Evolutionary conservation across 2,113 vertebrate genomes (phyloP).

Genomic region (Felis chaus): DNA sequence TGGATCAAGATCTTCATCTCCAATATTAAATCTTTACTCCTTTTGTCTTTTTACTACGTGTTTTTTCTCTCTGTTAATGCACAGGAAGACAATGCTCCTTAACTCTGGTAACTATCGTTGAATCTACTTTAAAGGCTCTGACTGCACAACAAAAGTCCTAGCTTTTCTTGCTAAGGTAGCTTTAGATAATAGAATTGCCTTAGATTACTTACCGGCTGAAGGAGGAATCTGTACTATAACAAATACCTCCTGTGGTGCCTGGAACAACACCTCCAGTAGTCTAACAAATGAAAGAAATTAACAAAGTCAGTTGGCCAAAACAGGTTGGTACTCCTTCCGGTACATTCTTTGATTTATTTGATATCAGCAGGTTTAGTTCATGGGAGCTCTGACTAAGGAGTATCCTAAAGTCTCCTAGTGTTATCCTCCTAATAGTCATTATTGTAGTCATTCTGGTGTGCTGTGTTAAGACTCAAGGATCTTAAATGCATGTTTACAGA

Average conservation of each 20-base stretch:
- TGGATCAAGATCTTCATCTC: background rate
- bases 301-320: background rate
- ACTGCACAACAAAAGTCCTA: background rate
- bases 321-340: background rate
- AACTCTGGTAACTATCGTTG: background rate
- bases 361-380: background rate
- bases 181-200: background rate
- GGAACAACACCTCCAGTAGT: background rate
- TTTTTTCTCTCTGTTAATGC: background rate
- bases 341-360: background rate
- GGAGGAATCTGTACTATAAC: background rate
- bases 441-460: background rate
- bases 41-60: background rate
- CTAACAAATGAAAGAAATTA: background rate
- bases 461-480: background rate
- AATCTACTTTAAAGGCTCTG: background rate
- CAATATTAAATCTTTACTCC: background rate
- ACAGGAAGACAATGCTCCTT: background rate
- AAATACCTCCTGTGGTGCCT: background rate
- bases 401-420: background rate
- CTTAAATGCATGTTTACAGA: background rate
- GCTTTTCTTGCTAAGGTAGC: background rate
- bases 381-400: background rate
- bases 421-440: background rate
- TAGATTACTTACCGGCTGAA: background rate